Evolutionary conservation across 1,140 invertebrate species (phyloP), one percentile per base, ranked within the genome.

Genomic region (Drosophila burlai): DNA sequence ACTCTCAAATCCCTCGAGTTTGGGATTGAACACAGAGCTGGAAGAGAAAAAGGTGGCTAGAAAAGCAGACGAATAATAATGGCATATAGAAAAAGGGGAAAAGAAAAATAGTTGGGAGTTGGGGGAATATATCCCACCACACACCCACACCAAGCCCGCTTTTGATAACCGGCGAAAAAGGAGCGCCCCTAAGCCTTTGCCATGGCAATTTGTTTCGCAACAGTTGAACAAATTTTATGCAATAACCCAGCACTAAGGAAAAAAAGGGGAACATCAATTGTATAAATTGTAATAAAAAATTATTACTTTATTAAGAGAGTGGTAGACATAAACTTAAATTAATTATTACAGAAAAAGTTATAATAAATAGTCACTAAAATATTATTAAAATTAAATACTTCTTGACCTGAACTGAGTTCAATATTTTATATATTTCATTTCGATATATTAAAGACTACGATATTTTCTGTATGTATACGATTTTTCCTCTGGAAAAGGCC

Each of bases 201-300:
- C 81, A 84, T 84, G 73, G 68, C 84, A 87, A 89, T 89, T 84
- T 89, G 82, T 84, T 82, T 76, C 62, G 84, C 84, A 87, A 84
- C 84, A 89, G 84, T 89, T 89, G 84, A 82, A 76, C 68, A 77
- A 74, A 87, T 89, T 83, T 72, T 65, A 71, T 77, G 75, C 76
- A 71, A 78, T 58, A 78, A 78, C 43, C 45, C 31, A 38, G 38
- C 67, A 68, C 40, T 54, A 24, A 4, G 29, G 10, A 65, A 64
- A 54, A 13, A 13, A 18, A 0, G 0, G 3, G 16, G 0, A 29
- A 8, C 2, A 10, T 49, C 2, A 1, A 0, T 42, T 18, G 16
- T 0, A 2, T 18, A 36, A 8, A 9, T 54, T 34, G 5, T 36
- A 4, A 8, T 10, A 11, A 34, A 3, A 34, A 34, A 34, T 34